These are phyloP conservation scores for Rhodeus uyekii DNA, from an alignment of 2,797 vertebrate genomes.

Conservation along the genomic window DNA sequence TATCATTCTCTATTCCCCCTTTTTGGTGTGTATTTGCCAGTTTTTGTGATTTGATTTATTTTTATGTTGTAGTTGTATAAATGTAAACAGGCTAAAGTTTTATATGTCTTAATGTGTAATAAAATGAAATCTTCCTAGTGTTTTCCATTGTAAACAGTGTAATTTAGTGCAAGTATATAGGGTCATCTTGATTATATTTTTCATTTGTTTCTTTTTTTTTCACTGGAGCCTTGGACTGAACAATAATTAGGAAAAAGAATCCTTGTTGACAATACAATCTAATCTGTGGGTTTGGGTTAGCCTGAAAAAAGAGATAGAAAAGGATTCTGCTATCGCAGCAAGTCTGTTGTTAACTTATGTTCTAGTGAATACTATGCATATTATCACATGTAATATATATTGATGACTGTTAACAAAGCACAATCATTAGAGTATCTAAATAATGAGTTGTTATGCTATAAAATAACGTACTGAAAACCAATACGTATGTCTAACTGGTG, in stretches of 20 bases:
- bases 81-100: background rate
- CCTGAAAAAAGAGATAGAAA: slow-evolving; percentile 11
- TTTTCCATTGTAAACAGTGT: background rate
- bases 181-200: background rate
- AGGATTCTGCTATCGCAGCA: background rate
- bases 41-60: background rate
- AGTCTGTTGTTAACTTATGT: slow-evolving; percentile 1
- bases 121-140: background rate
- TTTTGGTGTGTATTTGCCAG: background rate
- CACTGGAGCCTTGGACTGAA: background rate
- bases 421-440: background rate
- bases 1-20: background rate
- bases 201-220: no score
- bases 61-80: background rate
- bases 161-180: background rate
- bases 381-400: slow-evolving; percentile 26
- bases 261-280: slow-evolving; percentile 7
- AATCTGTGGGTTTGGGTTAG: background rate
- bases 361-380: slow-evolving; percentile 5
- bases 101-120: background rate
- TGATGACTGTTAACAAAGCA: background rate
- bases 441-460: background rate
- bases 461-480: slow-evolving; percentile 20
- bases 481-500: background rate
- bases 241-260: background rate